These are phyloP conservation scores for Brachionus sp. DNA, from an alignment of 1,140 invertebrate species.

Conservation along the genomic window DNA sequence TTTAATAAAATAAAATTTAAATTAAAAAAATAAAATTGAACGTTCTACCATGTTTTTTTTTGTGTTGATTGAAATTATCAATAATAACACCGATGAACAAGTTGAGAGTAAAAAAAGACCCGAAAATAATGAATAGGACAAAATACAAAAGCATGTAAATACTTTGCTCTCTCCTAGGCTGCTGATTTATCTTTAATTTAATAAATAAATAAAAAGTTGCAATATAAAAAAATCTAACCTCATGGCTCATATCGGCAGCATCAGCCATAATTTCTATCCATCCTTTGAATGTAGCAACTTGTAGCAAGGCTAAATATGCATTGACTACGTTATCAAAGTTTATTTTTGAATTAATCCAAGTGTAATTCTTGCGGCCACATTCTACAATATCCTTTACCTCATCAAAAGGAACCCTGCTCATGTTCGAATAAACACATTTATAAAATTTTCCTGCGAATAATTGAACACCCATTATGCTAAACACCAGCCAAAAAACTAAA, in stretches of 20 bases:
- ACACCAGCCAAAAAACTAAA: conserved; percentile 85
- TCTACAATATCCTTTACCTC: conserved; percentile 65
- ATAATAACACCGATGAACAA: conserved; percentile 97
- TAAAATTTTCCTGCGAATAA: conserved; percentile 84
- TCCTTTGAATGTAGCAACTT: conserved; percentile 86
- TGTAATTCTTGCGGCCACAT: conserved; percentile 80
- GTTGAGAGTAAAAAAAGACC: conserved; percentile 94
- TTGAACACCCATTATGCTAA: conserved; percentile 85
- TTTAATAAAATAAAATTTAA: background rate
- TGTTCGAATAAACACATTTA: conserved; percentile 72
- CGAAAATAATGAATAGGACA: conserved; percentile 94
- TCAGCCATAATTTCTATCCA: conserved; percentile 95
- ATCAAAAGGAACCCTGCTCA: conserved; percentile 50
- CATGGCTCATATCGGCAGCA: conserved; percentile 88
- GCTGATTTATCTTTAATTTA: conserved; percentile 71
- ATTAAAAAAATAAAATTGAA: background rate
- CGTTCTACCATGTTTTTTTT: conserved; percentile 72
- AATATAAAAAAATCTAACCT: conserved; percentile 55
- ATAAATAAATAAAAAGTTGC: conserved; percentile 45
- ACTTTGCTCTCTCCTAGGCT: conserved; percentile 87
- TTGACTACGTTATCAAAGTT: conserved; percentile 98
- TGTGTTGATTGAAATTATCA: conserved; percentile 97
- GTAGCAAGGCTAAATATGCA: conserved; percentile 92
- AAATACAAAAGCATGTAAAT: conserved; percentile 97
- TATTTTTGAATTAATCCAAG: conserved; percentile 94